Conservation (phyloP, 92 coral and sea anemone genomes). For the Phymanthus crucifer region DNA sequence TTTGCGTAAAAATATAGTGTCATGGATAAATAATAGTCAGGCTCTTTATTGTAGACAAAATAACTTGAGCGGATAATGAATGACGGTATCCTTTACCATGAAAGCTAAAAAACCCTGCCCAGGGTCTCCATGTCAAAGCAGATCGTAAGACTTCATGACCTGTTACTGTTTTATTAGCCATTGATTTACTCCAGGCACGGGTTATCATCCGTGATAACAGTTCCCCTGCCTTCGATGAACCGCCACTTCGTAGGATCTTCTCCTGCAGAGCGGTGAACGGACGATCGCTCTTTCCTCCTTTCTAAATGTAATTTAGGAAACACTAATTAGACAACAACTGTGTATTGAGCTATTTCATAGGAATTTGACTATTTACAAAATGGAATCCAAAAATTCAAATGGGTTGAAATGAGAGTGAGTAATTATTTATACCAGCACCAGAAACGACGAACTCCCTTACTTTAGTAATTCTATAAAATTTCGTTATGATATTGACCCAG, state of each 20-base stretch:
- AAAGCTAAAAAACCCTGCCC: conserved; percentile 63
- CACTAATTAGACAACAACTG: too few relatives aligned
- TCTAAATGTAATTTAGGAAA: not conserved
- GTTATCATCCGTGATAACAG: conserved; percentile 62
- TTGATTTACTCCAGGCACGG: conserved; percentile 59
- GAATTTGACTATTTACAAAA: too few relatives aligned
- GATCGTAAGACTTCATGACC: conserved; percentile 27
- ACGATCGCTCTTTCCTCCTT: not conserved
- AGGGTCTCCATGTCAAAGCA: conserved; percentile 71
- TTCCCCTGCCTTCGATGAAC: conserved; percentile 46
- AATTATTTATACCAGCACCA: too few relatives aligned
- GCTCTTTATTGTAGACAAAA: too few relatives aligned
- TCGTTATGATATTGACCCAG: too few relatives aligned
- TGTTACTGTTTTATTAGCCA: not conserved
- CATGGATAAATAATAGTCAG: too few relatives aligned
- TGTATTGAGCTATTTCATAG: not conserved
- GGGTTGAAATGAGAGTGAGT: too few relatives aligned
- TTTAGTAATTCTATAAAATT: too few relatives aligned
- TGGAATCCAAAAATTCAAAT: too few relatives aligned
- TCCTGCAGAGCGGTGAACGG: not conserved
- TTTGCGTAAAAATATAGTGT: too few relatives aligned
- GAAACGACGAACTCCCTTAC: too few relatives aligned
- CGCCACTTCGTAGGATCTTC: not conserved
- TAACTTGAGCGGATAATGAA: not conserved
- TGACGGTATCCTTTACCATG: conserved; percentile 50